phyloP scores from a whole-genome alignment of 2,797 vertebrate species.

The Lutjanus argentimaculatus region DNA sequence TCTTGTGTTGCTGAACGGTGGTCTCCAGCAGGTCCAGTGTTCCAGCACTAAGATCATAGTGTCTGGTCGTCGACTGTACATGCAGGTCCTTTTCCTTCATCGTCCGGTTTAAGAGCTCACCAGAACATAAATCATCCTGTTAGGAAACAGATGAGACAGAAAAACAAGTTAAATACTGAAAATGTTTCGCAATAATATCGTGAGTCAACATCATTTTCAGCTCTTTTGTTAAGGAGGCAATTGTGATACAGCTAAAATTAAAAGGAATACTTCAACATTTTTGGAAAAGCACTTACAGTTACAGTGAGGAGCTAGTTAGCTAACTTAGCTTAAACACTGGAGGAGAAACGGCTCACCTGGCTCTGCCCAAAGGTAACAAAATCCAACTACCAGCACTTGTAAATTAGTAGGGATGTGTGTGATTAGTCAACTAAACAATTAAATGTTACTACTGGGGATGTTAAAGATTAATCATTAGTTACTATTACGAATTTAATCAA shows the following conservation, averaged over 20 bases:
- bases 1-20: conserved; percentile 67
- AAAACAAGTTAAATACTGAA: background rate
- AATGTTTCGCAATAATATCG: background rate
- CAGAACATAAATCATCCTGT: conserved; percentile 99
- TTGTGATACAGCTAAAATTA: background rate
- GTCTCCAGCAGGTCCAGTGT: conserved; percentile 79
- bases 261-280: background rate
- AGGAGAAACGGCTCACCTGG: background rate
- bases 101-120: conserved; percentile 94
- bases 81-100: conserved; percentile 57
- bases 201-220: background rate
- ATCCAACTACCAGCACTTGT: background rate
- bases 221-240: background rate
- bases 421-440: too few relatives aligned
- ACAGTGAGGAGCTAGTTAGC: background rate
- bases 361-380: background rate
- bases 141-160: conserved; percentile 26
- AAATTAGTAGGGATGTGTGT: too few relatives aligned
- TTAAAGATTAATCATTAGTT: too few relatives aligned
- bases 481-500: too few relatives aligned
- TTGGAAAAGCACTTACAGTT: background rate
- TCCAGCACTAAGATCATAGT: conserved; percentile 72
- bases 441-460: too few relatives aligned
- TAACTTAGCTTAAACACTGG: background rate
- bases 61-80: conserved; percentile 71